Evolutionary conservation across 1,140 invertebrate genomes (phyloP).

Genomic region (Drosophila rufa): DNA sequence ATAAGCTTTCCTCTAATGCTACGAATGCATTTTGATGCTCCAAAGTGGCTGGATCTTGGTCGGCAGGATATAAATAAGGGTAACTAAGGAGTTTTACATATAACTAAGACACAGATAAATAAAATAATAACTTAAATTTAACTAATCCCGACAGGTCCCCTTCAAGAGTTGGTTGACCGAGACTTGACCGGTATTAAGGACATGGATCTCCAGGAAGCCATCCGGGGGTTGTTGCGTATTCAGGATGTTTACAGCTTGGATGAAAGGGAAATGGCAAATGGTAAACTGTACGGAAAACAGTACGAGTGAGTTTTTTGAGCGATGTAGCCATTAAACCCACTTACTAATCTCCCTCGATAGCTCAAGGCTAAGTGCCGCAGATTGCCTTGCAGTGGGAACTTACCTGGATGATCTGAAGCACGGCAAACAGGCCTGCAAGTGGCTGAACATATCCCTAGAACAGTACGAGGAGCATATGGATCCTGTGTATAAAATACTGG

Average conservation of each 20-base stretch:
- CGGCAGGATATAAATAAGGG: constrained; percentile 7
- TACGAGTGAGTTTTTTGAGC: constrained; percentile 34
- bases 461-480: constrained; percentile 29
- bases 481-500: constrained; percentile 24
- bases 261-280: constrained; percentile 42
- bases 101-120: too few relatives aligned
- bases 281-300: constrained; percentile 20
- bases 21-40: constrained; percentile 50
- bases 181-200: constrained; percentile 10
- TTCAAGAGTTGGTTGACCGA: constrained; percentile 23
- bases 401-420: constrained; percentile 9
- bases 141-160: neutral
- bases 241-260: constrained; percentile 20
- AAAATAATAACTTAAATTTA: neutral
- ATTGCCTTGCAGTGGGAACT: constrained; percentile 45
- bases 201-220: constrained; percentile 20
- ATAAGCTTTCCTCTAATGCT: constrained; percentile 49
- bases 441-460: constrained; percentile 41
- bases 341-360: constrained; percentile 1
- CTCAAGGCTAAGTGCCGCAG: constrained; percentile 28
- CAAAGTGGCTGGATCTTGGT: constrained; percentile 8
- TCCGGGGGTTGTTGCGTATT: constrained; percentile 16
- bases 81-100: neutral
- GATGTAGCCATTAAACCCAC: rapidly evolving
- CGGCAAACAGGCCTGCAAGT: constrained; percentile 1